phyloP scores from a whole-genome alignment of 1,140 invertebrate species.

The Liolophura sinensis region DNA sequence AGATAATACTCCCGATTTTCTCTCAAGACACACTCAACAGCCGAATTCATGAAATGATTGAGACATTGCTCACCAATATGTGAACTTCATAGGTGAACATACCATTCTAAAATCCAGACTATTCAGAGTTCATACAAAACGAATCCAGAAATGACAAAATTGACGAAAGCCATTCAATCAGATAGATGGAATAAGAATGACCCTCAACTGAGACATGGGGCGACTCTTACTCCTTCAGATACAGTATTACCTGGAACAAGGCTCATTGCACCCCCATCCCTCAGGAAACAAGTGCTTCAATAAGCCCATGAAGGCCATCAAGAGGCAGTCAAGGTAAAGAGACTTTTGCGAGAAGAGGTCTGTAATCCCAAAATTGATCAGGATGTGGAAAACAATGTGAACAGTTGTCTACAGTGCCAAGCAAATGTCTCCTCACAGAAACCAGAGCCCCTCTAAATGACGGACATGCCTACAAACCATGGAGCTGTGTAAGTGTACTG shows the following conservation, averaged over 20 bases:
- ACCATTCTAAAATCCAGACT: too few relatives aligned
- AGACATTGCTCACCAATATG: too few relatives aligned
- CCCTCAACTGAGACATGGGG: conserved; percentile 9
- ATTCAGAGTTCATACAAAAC: too few relatives aligned
- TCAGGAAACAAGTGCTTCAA: conserved; percentile 22
- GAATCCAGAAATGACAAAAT: too few relatives aligned
- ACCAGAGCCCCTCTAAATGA: conserved; percentile 31
- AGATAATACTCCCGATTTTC: conserved; percentile 12
- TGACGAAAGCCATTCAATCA: too few relatives aligned
- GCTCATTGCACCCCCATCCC: conserved; percentile 25
- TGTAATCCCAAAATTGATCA: conserved; percentile 46
- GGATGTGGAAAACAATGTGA: conserved; percentile 31
- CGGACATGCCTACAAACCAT: conserved; percentile 28
- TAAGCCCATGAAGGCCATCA: conserved; percentile 36
- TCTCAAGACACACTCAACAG: conserved; percentile 3
- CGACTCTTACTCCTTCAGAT: conserved; percentile 15
- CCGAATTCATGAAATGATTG: too few relatives aligned
- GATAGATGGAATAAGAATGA: too few relatives aligned
- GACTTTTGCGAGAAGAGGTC: conserved; percentile 40
- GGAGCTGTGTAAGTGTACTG: conserved; percentile 28
- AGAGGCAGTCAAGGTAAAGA: conserved; percentile 38
- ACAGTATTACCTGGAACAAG: conserved; percentile 19
- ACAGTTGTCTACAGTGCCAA: conserved; percentile 37
- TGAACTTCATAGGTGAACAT: too few relatives aligned
- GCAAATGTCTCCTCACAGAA: conserved; percentile 14